Evolutionary conservation across 2,888 invertebrate genomes (phyloP).

Genomic region (Dastarcus helophoroides): DNA sequence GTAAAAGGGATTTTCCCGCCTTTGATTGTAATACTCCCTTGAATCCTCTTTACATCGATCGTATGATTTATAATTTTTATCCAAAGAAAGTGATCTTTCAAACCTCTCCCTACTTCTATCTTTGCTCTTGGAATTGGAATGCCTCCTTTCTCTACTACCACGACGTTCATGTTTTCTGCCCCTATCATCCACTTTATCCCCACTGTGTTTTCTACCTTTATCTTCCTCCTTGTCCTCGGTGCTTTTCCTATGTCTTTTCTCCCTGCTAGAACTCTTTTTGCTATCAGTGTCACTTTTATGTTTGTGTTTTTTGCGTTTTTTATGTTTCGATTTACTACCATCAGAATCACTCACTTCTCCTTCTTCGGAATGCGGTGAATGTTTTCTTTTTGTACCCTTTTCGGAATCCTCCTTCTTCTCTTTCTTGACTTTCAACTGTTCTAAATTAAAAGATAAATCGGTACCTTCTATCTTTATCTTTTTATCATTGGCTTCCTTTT

Average conservation of each 20-base stretch:
- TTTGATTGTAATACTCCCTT: no score
- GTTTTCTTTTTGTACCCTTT: conserved; percentile 16
- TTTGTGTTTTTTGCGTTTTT: conserved; percentile 15
- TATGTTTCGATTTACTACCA: conserved; percentile 8
- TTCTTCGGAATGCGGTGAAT: conserved; percentile 39
- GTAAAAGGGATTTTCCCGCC: no score
- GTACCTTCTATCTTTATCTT: conserved; percentile 31
- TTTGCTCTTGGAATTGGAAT: conserved; percentile 1
- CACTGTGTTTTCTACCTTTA: conserved; percentile 21
- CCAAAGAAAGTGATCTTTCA: no score
- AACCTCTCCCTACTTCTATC: conserved; percentile 14
- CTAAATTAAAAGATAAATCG: conserved; percentile 13
- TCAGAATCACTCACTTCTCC: conserved; percentile 45
- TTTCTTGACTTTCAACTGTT: conserved; percentile 16
- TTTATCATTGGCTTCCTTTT: conserved; percentile 26
- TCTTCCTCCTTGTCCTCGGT: conserved; percentile 20
- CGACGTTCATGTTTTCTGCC: conserved; percentile 19
- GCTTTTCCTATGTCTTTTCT: conserved; percentile 12
- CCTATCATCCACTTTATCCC: conserved; percentile 14
- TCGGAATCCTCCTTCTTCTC: conserved; percentile 22
- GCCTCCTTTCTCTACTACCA: conserved; percentile 16
- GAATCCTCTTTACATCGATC: no score
- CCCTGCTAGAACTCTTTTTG: conserved; percentile 15
- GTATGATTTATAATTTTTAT: no score
- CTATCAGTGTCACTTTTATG: conserved; percentile 19